Evolutionary conservation across 2,113 vertebrate genomes (phyloP).

Genomic region (Neodontobutis hainanensis): DNA sequence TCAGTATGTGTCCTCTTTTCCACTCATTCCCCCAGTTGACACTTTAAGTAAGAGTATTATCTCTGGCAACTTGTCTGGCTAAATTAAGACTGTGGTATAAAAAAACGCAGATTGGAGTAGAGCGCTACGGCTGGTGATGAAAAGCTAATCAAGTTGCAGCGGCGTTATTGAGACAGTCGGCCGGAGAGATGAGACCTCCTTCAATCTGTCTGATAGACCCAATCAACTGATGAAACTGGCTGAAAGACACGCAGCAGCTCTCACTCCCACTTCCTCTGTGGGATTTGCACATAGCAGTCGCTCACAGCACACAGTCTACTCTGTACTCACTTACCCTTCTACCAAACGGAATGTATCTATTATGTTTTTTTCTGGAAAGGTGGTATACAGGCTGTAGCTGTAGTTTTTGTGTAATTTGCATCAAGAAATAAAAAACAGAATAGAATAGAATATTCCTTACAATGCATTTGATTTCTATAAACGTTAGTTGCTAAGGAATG

Average conservation of each 20-base stretch:
- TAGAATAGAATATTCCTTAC: too few relatives aligned
- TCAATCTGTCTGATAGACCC: slow-evolving; percentile 48
- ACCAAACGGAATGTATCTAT: too few relatives aligned
- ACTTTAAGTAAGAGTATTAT: slow-evolving; percentile 15
- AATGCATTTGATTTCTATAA: too few relatives aligned
- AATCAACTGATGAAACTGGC: slow-evolving; percentile 68
- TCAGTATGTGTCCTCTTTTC: not conserved
- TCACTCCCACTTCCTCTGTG: not conserved
- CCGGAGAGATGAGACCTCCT: slow-evolving; percentile 41
- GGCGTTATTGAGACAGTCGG: slow-evolving; percentile 40
- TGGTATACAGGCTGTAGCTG: too few relatives aligned
- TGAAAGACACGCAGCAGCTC: slow-evolving; percentile 43
- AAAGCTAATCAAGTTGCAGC: slow-evolving; percentile 58
- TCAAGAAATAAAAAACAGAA: too few relatives aligned
- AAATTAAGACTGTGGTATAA: slow-evolving; percentile 14
- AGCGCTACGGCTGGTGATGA: slow-evolving; percentile 25
- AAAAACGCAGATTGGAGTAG: not conserved
- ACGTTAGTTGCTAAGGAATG: too few relatives aligned
- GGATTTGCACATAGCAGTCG: slow-evolving; percentile 31
- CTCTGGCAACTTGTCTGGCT: not conserved
- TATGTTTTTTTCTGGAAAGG: too few relatives aligned
- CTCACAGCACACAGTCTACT: not conserved
- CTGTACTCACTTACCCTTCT: not conserved
- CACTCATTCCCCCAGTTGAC: not conserved
- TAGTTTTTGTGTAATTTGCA: too few relatives aligned